Conservation (phyloP, 2,888 invertebrate species). For the Physocephala rufipes region DNA sequence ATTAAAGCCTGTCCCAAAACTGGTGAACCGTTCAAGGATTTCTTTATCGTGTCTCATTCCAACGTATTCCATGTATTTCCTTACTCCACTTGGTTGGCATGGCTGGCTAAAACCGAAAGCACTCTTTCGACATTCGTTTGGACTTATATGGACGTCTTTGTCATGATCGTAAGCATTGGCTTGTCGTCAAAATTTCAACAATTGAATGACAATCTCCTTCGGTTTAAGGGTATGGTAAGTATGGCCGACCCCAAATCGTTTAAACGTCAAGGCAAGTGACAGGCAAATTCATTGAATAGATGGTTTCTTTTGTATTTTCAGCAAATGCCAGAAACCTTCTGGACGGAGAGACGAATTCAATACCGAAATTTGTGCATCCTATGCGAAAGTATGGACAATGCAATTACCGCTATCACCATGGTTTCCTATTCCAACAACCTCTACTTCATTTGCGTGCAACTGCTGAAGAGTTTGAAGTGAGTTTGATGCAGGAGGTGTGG, state of each 20-base stretch:
- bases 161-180: slow-evolving; percentile 78
- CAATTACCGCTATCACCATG: slow-evolving; percentile 68
- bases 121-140: slow-evolving; percentile 74
- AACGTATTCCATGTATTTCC: slow-evolving; percentile 55
- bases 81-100: slow-evolving; percentile 53
- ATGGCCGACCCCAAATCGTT: neutral
- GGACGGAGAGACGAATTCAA: slow-evolving; percentile 68
- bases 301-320: slow-evolving; percentile 35
- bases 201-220: slow-evolving; percentile 68
- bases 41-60: slow-evolving; percentile 52
- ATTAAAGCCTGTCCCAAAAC: slow-evolving; percentile 56
- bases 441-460: slow-evolving; percentile 71
- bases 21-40: slow-evolving; percentile 58
- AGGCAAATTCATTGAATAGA: neutral
- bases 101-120: slow-evolving; percentile 66
- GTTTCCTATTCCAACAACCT: slow-evolving; percentile 70
- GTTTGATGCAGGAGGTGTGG: slow-evolving; percentile 33
- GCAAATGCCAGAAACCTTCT: slow-evolving; percentile 64
- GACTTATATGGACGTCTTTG: slow-evolving; percentile 79
- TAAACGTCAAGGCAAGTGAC: too few species aligned
- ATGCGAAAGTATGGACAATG: slow-evolving; percentile 67
- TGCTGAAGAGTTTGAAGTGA: slow-evolving; percentile 68
- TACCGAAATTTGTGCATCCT: slow-evolving; percentile 68
- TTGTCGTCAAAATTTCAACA: slow-evolving; percentile 73
- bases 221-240: slow-evolving; percentile 68